Conservation (phyloP, 2,888 invertebrate genomes). For the Orgyia antiqua region DNA sequence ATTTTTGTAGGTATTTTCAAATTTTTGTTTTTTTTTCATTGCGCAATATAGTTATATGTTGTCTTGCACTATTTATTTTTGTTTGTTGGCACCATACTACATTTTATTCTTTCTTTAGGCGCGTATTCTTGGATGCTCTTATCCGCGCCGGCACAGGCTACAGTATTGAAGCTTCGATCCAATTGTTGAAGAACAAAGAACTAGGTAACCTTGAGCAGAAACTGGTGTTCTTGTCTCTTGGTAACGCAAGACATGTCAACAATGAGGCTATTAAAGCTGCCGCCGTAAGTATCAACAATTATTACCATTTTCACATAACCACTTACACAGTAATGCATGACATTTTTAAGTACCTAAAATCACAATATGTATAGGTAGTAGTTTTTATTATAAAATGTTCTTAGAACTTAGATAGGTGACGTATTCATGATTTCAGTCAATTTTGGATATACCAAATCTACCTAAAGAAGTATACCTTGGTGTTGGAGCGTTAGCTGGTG, state of each 20-base stretch:
- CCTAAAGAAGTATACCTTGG: conserved; percentile 85
- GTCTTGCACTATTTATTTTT: no score
- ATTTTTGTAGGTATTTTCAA: no score
- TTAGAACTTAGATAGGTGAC: no score
- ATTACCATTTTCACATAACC: no score
- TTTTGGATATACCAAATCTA: conserved; percentile 78
- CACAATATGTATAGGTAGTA: no score
- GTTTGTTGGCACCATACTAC: no score
- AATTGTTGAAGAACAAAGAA: conserved; percentile 82
- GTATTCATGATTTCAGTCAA: conserved; percentile 57
- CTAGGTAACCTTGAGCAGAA: conserved; percentile 76
- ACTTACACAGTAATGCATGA: no score
- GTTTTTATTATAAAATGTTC: no score
- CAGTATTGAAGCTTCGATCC: conserved; percentile 82
- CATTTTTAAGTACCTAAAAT: no score
- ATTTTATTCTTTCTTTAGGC: conserved; percentile 67
- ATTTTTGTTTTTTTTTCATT: no score
- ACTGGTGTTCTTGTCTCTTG: conserved; percentile 82
- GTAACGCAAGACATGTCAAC: conserved; percentile 82
- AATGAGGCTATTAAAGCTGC: conserved; percentile 81
- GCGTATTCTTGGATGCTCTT: conserved; percentile 89
- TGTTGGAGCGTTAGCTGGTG: conserved; percentile 84
- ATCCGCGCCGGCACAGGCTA: conserved; percentile 88
- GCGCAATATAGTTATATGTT: no score
- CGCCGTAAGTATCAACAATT: conserved; percentile 57